Conservation (phyloP, 2,888 invertebrate species). For the Thysanoteuthis rhombus region DNA sequence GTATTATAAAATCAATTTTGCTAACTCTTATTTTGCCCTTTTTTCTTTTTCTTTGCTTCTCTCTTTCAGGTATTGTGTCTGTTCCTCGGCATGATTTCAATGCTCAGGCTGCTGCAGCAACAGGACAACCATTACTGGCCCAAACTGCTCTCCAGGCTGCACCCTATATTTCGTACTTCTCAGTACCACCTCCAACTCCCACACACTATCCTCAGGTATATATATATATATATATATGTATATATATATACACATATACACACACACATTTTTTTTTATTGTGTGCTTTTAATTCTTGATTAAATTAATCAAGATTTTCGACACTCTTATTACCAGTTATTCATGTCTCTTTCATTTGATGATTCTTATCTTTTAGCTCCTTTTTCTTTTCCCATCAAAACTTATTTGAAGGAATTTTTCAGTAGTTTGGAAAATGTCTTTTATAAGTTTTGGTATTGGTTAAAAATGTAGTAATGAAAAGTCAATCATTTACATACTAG, state of each 20-base stretch:
- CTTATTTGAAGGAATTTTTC: too few species aligned
- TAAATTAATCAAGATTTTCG: not conserved
- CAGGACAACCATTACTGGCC: constrained; percentile 53
- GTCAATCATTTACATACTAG: too few species aligned
- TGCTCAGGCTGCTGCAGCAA: constrained; percentile 50
- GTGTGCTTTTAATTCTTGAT: not conserved
- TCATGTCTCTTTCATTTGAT: not conserved
- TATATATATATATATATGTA: not conserved
- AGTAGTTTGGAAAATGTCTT: too few species aligned
- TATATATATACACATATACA: not conserved
- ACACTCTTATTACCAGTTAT: not conserved
- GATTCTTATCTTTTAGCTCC: too few species aligned
- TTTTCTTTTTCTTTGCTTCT: not conserved
- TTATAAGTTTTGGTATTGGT: too few species aligned
- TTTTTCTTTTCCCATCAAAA: not conserved
- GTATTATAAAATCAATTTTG: too few species aligned
- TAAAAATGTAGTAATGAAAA: too few species aligned
- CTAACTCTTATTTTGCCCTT: not conserved
- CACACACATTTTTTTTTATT: not conserved
- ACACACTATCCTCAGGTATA: constrained; percentile 32
- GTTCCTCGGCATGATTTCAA: constrained; percentile 44
- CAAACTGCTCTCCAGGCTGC: constrained; percentile 36
- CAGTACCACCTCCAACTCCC: constrained; percentile 32
- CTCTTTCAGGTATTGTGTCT: constrained; percentile 48
- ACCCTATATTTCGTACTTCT: constrained; percentile 13